Base-by-base conservation (phyloP, 2,113 vertebrate species). In the Passer domesticus region DNA sequence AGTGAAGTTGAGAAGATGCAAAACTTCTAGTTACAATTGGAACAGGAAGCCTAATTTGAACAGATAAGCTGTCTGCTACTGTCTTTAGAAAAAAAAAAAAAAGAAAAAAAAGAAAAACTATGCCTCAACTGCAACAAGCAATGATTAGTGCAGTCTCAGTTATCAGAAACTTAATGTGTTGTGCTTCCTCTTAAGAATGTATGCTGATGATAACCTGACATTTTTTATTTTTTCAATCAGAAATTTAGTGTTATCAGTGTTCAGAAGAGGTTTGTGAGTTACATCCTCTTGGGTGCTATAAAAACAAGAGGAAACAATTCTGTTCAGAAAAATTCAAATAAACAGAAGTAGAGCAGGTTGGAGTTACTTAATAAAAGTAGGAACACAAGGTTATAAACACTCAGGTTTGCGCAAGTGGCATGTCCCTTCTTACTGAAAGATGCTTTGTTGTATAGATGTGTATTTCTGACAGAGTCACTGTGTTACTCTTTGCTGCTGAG, bases 371-470 rank as follows among this genome's bases (percentile, higher is more conserved):
- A 58, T 41, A 47, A 55, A 69, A 76, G 10, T 15, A 31, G 46
- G 22, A 69, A 35, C 7, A 31, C 24, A 4, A 35, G 19, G 31
- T 81, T 81, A 15, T 39, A 46, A 3, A 9, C 2, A 4, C 7
- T 46, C 4, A 9, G 33, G 4, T 53, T 79, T 44, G 20, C 33
- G 35, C 23, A 46, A 3, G 20, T 89, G 13, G 5, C 0, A 0
- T 30, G 11, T 13, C 27, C 84, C 22, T 66, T 50, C 43, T 55
- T 81, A 30, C 6, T 82, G 7, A 80, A 64, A 52, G 30, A 15
- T 50, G 6, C 13, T 72, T 55, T 47, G 18, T 50, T 72, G 4
- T 77, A 2, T 74, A 43, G 19, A 15, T 0, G 0, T 53, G 10
- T 50, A 13, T 62, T 85, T 23, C 7, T 41, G 63, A 50, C 16